phyloP scores from a whole-genome alignment of 2,888 invertebrate genomes.

The Ormyrus labotus region DNA sequence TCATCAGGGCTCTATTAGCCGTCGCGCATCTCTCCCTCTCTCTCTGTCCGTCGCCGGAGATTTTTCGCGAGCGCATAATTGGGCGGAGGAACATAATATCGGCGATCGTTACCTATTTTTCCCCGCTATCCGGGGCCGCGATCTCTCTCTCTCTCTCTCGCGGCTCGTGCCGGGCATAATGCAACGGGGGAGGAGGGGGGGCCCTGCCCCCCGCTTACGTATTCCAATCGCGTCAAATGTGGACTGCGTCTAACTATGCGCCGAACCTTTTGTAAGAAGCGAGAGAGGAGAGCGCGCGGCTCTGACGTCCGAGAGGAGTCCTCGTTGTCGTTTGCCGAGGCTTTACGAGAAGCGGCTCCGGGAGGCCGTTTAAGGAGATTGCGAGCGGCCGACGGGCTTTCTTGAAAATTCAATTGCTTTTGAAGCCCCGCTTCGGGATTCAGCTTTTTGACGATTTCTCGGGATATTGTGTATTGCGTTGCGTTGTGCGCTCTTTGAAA shows the following conservation, averaged over 20 bases:
- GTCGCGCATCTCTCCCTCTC: background rate
- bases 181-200: slow-evolving; percentile 17
- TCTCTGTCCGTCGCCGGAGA: background rate
- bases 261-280: background rate
- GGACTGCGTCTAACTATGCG: slow-evolving; percentile 56
- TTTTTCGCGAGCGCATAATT: slow-evolving; percentile 43
- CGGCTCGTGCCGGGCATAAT: slow-evolving; percentile 52
- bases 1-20: slow-evolving; percentile 27
- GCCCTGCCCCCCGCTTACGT: slow-evolving; percentile 63
- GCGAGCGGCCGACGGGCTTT: background rate
- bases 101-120: slow-evolving; percentile 68
- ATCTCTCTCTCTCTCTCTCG: slow-evolving; percentile 62
- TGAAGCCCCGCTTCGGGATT: no score
- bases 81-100: slow-evolving; percentile 65
- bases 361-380: slow-evolving; percentile 31
- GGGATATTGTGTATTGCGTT: no score
- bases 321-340: background rate
- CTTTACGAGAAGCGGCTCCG: background rate
- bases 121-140: slow-evolving; percentile 63
- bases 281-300: background rate
- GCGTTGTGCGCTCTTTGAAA: no score
- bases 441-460: no score
- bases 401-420: no score
- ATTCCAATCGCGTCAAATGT: slow-evolving; percentile 73
- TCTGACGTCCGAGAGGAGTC: background rate